Percentiles rank a stretch among this genome's conserved stretches.
Evolutionary conservation across 2,113 vertebrate species (phyloP).

Genomic region (Notothenia coriiceps): DNA sequence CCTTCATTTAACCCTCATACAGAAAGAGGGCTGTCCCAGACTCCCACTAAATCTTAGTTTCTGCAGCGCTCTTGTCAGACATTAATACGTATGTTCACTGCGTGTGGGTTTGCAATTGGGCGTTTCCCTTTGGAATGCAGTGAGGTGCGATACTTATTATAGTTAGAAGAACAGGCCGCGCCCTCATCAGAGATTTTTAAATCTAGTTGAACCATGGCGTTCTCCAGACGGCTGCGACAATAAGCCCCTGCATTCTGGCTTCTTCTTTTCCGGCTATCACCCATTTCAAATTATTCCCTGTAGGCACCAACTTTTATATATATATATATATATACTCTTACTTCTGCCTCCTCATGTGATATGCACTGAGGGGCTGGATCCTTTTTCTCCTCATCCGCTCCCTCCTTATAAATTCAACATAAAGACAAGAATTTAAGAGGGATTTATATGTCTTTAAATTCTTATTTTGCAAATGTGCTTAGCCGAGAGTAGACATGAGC

Average conservation of each 20-base stretch:
- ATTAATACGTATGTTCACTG: not conserved
- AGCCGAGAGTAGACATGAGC: not conserved
- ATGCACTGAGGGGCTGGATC: not conserved
- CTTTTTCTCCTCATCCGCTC: not conserved
- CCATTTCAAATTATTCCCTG: constrained; percentile 18
- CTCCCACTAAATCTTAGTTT: constrained; percentile 1
- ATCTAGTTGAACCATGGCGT: constrained; percentile 7
- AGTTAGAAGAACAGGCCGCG: constrained; percentile 2
- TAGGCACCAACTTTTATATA: constrained; percentile 23
- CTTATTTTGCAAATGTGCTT: not conserved
- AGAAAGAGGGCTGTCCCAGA: constrained; percentile 8
- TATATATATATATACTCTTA: not conserved
- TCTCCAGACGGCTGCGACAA: constrained; percentile 14
- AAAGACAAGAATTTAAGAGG: not conserved
- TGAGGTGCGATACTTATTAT: constrained; percentile 38
- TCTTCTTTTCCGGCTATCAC: constrained; percentile 12
- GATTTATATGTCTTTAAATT: not conserved
- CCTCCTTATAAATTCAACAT: not conserved
- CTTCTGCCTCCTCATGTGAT: not conserved
- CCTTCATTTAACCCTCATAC: constrained; percentile 41
- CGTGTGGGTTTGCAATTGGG: constrained; percentile 5
- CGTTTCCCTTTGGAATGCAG: constrained; percentile 32
- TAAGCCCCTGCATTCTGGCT: constrained; percentile 21
- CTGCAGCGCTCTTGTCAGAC: constrained; percentile 27
- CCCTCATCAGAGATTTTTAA: constrained; percentile 33